Evolutionary conservation across 2,888 invertebrate genomes (phyloP).

Genomic region (Hirudinaria manillensis): DNA sequence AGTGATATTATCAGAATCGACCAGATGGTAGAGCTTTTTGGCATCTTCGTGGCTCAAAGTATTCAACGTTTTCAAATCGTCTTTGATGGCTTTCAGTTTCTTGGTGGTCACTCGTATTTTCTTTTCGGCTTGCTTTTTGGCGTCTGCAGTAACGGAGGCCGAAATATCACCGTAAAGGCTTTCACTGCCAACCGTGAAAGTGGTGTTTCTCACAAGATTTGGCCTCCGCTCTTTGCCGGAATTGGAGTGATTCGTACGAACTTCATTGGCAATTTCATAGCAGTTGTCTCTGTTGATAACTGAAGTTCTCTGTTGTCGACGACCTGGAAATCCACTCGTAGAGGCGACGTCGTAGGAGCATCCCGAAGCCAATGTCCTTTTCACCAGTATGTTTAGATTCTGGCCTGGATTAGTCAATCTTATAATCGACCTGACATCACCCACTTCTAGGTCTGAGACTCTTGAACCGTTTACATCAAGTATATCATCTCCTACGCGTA

Average conservation of each 20-base stretch:
- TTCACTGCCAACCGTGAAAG: no score
- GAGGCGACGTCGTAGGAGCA: no score
- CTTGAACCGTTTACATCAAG: not conserved
- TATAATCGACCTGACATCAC: not conserved
- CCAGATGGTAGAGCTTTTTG: not conserved
- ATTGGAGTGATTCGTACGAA: no score
- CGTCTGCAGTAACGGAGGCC: not conserved
- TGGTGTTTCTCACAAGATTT: no score
- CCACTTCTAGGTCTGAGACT: not conserved
- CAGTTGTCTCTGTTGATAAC: no score
- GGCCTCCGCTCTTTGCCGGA: no score
- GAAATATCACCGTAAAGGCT: not conserved
- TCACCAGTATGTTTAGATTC: not conserved
- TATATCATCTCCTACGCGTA: not conserved
- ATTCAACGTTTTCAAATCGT: not conserved
- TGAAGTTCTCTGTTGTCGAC: no score
- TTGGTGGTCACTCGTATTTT: not conserved
- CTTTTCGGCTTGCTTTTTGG: no score
- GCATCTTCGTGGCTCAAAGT: not conserved
- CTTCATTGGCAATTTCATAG: no score
- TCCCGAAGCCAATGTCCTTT: no score
- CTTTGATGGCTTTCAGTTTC: not conserved
- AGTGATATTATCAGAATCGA: not conserved
- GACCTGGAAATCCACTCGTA: no score
- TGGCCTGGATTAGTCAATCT: not conserved